These are phyloP conservation scores for Pseudomyrmex gracilis DNA, from an alignment of 1,140 invertebrate species.

Conservation along the genomic window DNA sequence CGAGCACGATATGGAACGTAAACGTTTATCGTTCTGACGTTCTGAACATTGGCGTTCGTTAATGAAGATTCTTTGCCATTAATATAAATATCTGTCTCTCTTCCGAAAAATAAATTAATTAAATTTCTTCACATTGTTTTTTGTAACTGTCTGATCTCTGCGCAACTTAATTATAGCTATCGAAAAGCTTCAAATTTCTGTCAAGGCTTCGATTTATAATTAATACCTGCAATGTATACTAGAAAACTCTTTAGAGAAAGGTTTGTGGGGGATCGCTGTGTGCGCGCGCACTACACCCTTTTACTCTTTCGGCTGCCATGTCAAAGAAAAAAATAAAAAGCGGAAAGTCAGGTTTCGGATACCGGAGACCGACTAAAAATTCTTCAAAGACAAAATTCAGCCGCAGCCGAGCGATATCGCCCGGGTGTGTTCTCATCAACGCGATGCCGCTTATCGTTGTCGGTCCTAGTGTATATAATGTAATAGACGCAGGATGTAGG, in stretches of 20 bases:
- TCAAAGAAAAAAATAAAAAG: too few species aligned
- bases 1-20: neutral
- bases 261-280: neutral
- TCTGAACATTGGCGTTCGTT: neutral
- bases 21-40: constrained; percentile 11
- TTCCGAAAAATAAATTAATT: neutral
- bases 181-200: neutral
- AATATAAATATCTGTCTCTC: neutral
- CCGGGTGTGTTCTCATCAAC: constrained; percentile 4
- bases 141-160: too few species aligned
- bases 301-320: neutral
- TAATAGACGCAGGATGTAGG: constrained; percentile 35
- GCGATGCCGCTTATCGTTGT: constrained; percentile 48
- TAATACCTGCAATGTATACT: too few species aligned
- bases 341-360: neutral
- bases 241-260: too few species aligned
- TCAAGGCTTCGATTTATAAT: neutral
- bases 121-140: neutral
- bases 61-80: neutral
- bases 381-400: constrained; percentile 72
- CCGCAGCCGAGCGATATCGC: neutral
- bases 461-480: constrained; percentile 43
- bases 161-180: too few species aligned
- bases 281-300: too few species aligned
- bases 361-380: constrained; percentile 72